Conservation (phyloP, 35 echinoderm and acorn worm genomes). For the Apostichopus californicus region DNA sequence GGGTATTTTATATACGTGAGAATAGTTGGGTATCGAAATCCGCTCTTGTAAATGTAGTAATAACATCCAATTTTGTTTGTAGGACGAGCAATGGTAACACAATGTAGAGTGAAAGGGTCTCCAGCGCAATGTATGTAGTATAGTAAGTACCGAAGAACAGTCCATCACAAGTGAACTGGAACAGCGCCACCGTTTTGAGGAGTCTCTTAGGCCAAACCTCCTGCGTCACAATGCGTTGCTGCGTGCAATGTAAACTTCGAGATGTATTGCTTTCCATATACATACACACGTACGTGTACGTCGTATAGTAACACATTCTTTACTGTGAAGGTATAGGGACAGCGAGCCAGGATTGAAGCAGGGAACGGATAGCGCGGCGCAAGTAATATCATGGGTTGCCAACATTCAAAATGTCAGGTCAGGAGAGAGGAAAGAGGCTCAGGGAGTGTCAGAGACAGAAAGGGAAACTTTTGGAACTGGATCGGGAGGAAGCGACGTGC, state of each 20-base stretch:
- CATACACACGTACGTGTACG: background rate
- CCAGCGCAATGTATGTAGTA: no score
- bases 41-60: no score
- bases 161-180: no score
- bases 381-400: background rate
- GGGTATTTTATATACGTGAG: no score
- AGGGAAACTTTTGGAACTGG: background rate
- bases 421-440: background rate
- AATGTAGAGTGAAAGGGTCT: no score
- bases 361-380: background rate
- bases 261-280: background rate
- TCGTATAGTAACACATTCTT: background rate
- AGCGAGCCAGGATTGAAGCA: background rate
- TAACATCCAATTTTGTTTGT: no score
- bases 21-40: no score
- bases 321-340: background rate
- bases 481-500: background rate
- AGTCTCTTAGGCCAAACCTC: background rate
- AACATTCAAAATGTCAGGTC: background rate
- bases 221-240: background rate
- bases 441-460: background rate
- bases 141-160: no score
- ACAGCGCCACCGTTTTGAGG: no score
- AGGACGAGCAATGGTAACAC: no score
- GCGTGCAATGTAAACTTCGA: background rate